Base-by-base conservation (phyloP, 2,888 invertebrate genomes). In the Periphyllus acericola region DNA sequence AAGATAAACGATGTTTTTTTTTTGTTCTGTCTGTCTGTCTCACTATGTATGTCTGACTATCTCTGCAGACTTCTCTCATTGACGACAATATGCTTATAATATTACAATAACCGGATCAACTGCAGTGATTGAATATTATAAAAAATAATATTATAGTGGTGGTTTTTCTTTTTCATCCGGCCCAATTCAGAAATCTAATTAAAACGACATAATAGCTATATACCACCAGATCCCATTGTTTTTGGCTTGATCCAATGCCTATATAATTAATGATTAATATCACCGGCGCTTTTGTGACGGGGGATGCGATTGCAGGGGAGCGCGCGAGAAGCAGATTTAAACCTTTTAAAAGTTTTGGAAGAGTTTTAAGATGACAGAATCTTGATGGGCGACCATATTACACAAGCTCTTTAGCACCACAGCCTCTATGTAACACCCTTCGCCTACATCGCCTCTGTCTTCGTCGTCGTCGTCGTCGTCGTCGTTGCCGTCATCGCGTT, bases 311-410 rank as follows among this genome's bases (percentile, higher is more conserved):
- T 25, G 60, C 46, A 46, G 46, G 46, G 40, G 1, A 11, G 74
- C 5, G 40, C 60, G 25, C 17, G 21, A 72, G 46, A 82, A 40
- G 66, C 34, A 55, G 75, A 83, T 40, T 66, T 60, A 72, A 80
- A 86, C 71, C 86, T 80, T 86, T 86, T 79, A 79, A 79, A 86
- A 86, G 86, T 86, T 86, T 86, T 25, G 55, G n/a, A 72, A 79
- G 80, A 72, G 79, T 86, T 86, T 86, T 72, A 29, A 55, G 71
- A 86, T 29, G 72, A 86, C 86, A 80, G 71, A 80, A 79, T 86
- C 71, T 60, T 86, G 79, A 86, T 60, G 86, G 79, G 72, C 86
- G 34, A 52, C 78, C 85, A 84, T 85, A 78, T 52, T 68, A 72
- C 72, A 60, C 60, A 14, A 40, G 75, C 75, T 66, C 40, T 75